Evolutionary conservation across 1,140 invertebrate species (phyloP).

Genomic region (Calephelis virginiensis): DNA sequence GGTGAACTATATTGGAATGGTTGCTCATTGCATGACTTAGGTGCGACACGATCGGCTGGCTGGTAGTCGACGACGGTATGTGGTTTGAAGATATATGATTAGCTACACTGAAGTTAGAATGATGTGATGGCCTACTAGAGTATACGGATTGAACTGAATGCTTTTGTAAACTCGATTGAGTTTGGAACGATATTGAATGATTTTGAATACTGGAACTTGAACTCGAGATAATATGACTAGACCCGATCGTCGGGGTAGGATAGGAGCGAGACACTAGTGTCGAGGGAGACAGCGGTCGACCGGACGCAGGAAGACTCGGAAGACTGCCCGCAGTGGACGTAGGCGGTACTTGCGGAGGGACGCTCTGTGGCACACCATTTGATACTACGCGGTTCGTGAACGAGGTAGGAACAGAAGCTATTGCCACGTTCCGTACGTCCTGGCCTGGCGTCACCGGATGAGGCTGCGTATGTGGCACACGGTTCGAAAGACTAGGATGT

Average conservation of each 20-base stretch:
- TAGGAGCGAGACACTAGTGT: conserved; percentile 57
- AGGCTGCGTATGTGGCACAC: conserved; percentile 75
- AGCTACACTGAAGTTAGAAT: conserved; percentile 62
- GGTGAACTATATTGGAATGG: conserved; percentile 59
- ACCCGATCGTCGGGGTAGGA: conserved; percentile 60
- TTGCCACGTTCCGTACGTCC: conserved; percentile 52
- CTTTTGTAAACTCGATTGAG: conserved; percentile 71
- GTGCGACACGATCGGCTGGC: conserved; percentile 42
- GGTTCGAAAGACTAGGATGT: conserved; percentile 52
- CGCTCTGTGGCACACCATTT: conserved; percentile 75
- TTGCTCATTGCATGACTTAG: conserved; percentile 55
- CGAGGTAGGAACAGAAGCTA: conserved; percentile 80
- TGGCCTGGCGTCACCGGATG: conserved; percentile 77
- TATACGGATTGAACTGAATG: conserved; percentile 64
- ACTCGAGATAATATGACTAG: conserved; percentile 74
- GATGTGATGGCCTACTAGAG: conserved; percentile 56
- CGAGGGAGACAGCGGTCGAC: conserved; percentile 55
- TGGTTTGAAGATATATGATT: conserved; percentile 59
- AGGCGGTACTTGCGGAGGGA: conserved; percentile 67
- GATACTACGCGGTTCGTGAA: conserved; percentile 70
- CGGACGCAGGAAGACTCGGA: conserved; percentile 55
- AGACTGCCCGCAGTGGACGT: conserved; percentile 59
- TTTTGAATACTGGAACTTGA: conserved; percentile 69
- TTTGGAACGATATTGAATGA: conserved; percentile 64
- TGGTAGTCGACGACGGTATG: conserved; percentile 43